phyloP scores from a whole-genome alignment of 1,140 invertebrate species.

The Oncopeltus fasciatus region DNA sequence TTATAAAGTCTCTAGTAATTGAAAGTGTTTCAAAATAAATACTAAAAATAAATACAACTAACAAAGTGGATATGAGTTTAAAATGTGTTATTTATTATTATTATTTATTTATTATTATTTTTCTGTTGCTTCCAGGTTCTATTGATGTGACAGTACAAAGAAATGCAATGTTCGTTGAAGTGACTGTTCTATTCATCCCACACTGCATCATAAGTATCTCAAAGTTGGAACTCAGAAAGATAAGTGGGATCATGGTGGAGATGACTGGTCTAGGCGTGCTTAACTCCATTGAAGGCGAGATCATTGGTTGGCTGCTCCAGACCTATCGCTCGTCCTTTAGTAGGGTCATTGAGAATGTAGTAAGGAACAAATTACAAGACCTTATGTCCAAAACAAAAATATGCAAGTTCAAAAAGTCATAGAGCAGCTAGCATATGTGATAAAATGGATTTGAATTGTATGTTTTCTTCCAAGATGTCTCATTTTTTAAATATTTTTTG shows the following conservation, averaged over 20 bases:
- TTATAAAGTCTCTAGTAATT: no score
- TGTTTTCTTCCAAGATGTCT: no score
- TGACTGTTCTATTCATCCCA: not conserved
- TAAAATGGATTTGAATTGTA: no score
- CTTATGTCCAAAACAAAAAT: not conserved
- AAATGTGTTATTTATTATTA: no score
- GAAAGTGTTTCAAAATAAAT: no score
- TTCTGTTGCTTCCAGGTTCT: no score
- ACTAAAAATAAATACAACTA: no score
- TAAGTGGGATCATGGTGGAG: not conserved
- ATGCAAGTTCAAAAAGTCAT: not conserved
- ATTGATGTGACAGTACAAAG: not conserved
- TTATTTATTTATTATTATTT: no score
- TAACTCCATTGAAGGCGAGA: not conserved
- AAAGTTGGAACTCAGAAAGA: not conserved
- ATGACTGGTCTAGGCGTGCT: constrained; percentile 3
- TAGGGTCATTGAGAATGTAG: not conserved
- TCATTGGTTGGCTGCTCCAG: not conserved
- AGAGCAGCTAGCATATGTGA: no score
- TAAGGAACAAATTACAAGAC: not conserved
- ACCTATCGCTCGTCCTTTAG: not conserved
- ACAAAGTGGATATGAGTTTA: no score
- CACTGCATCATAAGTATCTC: not conserved
- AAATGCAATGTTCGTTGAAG: not conserved
- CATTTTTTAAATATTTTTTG: no score